phyloP scores from a whole-genome alignment of 2,888 invertebrate genomes.

The Tenthredo notha region DNA sequence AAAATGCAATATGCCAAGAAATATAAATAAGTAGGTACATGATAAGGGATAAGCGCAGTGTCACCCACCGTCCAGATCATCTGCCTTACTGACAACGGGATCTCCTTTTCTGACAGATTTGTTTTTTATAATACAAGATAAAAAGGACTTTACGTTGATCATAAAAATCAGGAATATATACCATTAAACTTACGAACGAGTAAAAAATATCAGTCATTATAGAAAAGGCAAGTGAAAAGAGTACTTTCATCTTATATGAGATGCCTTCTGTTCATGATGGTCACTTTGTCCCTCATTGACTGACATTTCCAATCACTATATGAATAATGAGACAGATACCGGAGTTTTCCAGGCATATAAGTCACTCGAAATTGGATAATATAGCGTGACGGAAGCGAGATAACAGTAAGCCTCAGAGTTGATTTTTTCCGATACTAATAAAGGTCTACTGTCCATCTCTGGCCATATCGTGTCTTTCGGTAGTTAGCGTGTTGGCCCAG shows the following conservation, averaged over 20 bases:
- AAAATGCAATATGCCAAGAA: neutral
- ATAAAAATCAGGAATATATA: neutral
- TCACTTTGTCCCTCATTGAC: neutral
- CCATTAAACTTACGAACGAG: neutral
- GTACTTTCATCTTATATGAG: neutral
- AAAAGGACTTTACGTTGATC: neutral
- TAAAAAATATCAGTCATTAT: neutral
- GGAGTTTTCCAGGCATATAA: neutral
- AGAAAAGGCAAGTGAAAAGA: neutral
- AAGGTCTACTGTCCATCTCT: slow-evolving; percentile 6
- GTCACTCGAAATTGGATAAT: slow-evolving; percentile 33
- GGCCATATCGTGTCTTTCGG: slow-evolving; percentile 5
- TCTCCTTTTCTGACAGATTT: neutral
- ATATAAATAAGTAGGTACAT: neutral
- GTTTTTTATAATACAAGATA: neutral
- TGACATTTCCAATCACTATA: neutral
- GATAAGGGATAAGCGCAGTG: neutral
- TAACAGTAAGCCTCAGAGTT: slow-evolving; percentile 35
- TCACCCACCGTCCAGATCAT: neutral
- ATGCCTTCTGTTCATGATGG: neutral
- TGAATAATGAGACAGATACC: neutral
- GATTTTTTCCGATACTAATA: slow-evolving; percentile 35
- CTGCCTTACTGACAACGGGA: neutral
- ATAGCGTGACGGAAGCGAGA: slow-evolving; percentile 38
- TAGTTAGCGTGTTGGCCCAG: slow-evolving; percentile 31